Base-by-base conservation (phyloP, 2,113 vertebrate species). In the Pheucticus melanocephalus region DNA sequence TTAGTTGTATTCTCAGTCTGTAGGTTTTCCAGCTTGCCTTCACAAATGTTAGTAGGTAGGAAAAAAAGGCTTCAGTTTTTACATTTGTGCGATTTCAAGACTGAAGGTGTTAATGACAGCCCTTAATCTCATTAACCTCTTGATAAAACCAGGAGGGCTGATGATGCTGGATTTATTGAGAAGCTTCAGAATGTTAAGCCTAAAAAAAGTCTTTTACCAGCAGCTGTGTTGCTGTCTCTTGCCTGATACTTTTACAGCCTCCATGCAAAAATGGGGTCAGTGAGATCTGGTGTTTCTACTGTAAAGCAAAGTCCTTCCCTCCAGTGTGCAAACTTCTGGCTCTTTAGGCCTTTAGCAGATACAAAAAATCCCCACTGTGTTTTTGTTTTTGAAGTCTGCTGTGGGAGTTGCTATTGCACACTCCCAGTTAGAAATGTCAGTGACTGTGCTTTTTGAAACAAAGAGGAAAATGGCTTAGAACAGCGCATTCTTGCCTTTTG, bases 401-500 rank as follows among this genome's bases (percentile, higher is more conserved):
- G 40, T 20, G 61, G 66, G 63, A 50, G 31, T 14, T 94, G 51
- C 48, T 72, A 0, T 85, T 84, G 39, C 31, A 20, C 5, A 11
- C 48, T 79, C 66, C 31, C 37, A 25, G 21, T 91, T 90, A 72
- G 24, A 54, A 64, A 68, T 85, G 82, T 54, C 69, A 73, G 40
- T 50, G 69, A 60, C 37, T 61, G 9, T 24, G 15, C 69, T 69
- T 64, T 95, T 65, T 88, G 79, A 82, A 96, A 90, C 83, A 88
- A 92, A 95, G 59, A 44, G 33, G 33, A 42, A 92, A 90, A 93
- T 69, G 28, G 37, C 91, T 90, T 86, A 94, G 72, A 51, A 40
- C 76, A 90, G 92, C 92, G 90, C 82, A 94, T 96, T 85, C 73
- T 64, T 95, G 57, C 28, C 28, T 88, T 78, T 86, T 79, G 94